A percentile compares a stretch with the other conserved stretches of the same genome.
Evolutionary conservation across 2,888 invertebrate genomes (phyloP).

Genomic region (Apamea sordens): DNA sequence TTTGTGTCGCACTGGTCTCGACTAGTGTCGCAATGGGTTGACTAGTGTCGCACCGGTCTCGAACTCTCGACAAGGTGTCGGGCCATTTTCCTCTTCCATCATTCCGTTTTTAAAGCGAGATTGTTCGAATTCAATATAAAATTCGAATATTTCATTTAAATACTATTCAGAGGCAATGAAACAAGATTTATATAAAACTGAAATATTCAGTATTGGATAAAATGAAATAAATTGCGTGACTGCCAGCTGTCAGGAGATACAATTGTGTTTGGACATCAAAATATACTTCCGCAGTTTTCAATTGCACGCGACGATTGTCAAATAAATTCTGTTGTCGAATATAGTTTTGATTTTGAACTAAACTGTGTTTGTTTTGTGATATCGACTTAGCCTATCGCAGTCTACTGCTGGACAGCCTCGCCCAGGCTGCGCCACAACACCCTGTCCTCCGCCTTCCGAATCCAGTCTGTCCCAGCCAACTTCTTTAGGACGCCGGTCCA

Average conservation of each 20-base stretch:
- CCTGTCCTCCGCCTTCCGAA: too few species aligned
- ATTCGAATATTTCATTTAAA: conserved; percentile 25
- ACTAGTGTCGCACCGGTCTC: too few species aligned
- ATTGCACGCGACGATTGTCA: conserved; percentile 3
- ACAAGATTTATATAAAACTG: conserved; percentile 30
- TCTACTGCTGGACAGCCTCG: too few species aligned
- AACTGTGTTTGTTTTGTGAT: neutral
- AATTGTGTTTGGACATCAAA: conserved; percentile 37
- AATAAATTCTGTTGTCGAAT: conserved; percentile 24
- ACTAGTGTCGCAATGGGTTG: too few species aligned
- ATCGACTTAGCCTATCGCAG: neutral
- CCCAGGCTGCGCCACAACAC: too few species aligned
- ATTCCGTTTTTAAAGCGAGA: neutral
- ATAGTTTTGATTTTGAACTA: neutral
- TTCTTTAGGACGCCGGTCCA: too few species aligned
- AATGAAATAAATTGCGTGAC: conserved; percentile 35
- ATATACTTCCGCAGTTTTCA: conserved; percentile 26
- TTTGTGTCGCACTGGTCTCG: too few species aligned
- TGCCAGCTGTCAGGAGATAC: conserved; percentile 33
- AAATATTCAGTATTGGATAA: conserved; percentile 46
- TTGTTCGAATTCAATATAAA: conserved; percentile 7
- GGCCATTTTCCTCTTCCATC: neutral
- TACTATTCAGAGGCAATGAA: conserved; percentile 13
- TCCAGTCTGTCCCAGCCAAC: too few species aligned
- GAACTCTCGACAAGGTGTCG: too few species aligned